Conservation (phyloP, 2,888 invertebrate species). For the Cephonodes hylas region DNA sequence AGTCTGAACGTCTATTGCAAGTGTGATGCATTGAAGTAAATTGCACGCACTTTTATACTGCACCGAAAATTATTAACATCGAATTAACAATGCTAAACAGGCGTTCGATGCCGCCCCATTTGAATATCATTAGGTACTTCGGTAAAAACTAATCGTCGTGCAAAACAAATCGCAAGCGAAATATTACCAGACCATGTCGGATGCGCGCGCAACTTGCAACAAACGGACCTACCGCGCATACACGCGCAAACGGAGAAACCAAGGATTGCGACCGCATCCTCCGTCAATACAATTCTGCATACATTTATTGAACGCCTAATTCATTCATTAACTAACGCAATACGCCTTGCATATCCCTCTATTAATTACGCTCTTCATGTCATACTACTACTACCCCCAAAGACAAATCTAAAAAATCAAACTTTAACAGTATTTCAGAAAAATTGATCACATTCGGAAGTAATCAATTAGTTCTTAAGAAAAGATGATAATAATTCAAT, state of each 20-base stretch:
- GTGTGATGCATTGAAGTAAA: slow-evolving; percentile 54
- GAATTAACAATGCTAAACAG: slow-evolving; percentile 74
- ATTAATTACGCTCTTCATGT: no score
- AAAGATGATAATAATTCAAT: background rate
- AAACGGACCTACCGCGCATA: slow-evolving; percentile 14
- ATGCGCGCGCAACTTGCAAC: slow-evolving; percentile 24
- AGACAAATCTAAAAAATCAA: background rate
- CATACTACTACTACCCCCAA: no score
- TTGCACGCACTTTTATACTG: slow-evolving; percentile 72
- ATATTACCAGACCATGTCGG: slow-evolving; percentile 41
- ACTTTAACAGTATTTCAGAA: background rate
- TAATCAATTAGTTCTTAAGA: background rate
- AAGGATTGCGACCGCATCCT: slow-evolving; percentile 33
- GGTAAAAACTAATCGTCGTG: slow-evolving; percentile 45
- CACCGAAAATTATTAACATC: slow-evolving; percentile 70
- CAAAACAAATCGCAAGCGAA: slow-evolving; percentile 30
- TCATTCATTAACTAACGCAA: no score
- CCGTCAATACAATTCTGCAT: slow-evolving; percentile 12
- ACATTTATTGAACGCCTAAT: background rate
- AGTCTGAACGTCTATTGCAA: slow-evolving; percentile 54
- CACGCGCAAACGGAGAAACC: slow-evolving; percentile 28
- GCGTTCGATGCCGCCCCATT: slow-evolving; percentile 61
- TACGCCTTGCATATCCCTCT: no score
- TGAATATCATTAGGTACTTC: slow-evolving; percentile 68
- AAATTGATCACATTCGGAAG: background rate